Evolutionary conservation across 2,113 vertebrate species (phyloP), one percentile per base, ranked within the genome.

Genomic region (Asarcornis scutulata): DNA sequence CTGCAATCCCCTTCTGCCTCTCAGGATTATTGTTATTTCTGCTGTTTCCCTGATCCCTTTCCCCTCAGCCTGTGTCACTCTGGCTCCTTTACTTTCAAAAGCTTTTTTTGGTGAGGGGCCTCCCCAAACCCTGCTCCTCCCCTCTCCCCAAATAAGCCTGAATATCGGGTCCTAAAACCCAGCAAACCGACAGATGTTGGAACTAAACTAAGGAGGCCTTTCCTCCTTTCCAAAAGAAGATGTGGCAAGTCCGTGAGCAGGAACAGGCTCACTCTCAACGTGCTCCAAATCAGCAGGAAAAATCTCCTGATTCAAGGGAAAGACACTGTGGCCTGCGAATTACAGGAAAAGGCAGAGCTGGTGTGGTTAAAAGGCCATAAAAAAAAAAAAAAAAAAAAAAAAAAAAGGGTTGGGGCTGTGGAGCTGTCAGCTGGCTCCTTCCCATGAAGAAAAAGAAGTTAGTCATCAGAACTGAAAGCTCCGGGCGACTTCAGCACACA

Each of bases 331-430:
- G 91, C 88, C 88, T 53, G 56, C 75, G 93, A 93, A 96, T 94
- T 91, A 89, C 91, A 95, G 96, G 96, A 95, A 96, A 93, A 95
- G 91, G 93, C 96, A 96, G 94, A 96, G 76, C 88, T 87, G 76
- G n/a, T 13, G 0, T 71, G 78, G 90, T 88, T 95, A 78, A 88
- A 91, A 94, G 48, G 91, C 93, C 83, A 62, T 95, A 89, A 96
- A 95, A 83, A 75, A 78, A 75, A 76, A 83, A 75, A 78, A 75
- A 76, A 93, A 88, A 40, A 40, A 40, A 89, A 96, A 95, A 83
- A 72, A 79, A 75, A 73, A 93, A 89, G 72, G 40, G 72, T 75
- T 91, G 82, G 90, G 78, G 78, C 76, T 78, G 93, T 64, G 64
- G 89, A 89, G 55, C 84, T 89, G 91, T 92, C 92, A 89, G 18